Base-by-base conservation (phyloP, 2,888 invertebrate species). In the Drosophila longiperda region DNA sequence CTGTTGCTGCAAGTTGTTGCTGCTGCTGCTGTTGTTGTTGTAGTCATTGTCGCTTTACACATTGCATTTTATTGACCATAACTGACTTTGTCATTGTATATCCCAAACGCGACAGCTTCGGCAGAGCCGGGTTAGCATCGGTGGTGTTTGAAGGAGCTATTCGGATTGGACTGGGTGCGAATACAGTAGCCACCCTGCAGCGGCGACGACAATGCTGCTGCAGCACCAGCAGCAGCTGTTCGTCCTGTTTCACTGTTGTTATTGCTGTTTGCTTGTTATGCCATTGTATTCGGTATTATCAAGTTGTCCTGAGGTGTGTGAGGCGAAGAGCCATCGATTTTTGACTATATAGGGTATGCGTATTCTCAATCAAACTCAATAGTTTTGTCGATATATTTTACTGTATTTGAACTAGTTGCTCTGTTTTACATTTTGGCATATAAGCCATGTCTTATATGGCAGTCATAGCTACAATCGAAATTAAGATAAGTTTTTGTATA, bases 51-150 rank as follows among this genome's bases (percentile, higher is more conserved):
- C 85, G 85, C 82, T 76, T 80, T 70, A 71, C 78, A 78, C 88
- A 89, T 87, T 87, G 90, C 86, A 88, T 88, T 87, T 87, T 87
- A 87, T 87, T 90, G 87, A 88, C 90, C 87, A 88, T 90, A 90
- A 90, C 90, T 88, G 87, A 87, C 87, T 87, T 87, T 87, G 87
- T 87, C 88, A 81, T 76, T 64, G 86, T 73, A 71, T 69, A 72
- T 66, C 61, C 82, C 82, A 68, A 71, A 48, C 73, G 54, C 60
- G 53, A 52, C 34, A 34, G 59, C 38, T n/a, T 8, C 34, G 29
- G 23, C n/a, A 40, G 42, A 55, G 49, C 3, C 29, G 11, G 15
- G 9, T 5, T 20, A 3, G n/a, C 15, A 2, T 23, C 3, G 8
- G 12, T 1, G 17, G 8, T 12, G 36, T 3, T 29, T 9, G 23